phyloP scores from a whole-genome alignment of 2,888 invertebrate species.

The Diarsia mendica region DNA sequence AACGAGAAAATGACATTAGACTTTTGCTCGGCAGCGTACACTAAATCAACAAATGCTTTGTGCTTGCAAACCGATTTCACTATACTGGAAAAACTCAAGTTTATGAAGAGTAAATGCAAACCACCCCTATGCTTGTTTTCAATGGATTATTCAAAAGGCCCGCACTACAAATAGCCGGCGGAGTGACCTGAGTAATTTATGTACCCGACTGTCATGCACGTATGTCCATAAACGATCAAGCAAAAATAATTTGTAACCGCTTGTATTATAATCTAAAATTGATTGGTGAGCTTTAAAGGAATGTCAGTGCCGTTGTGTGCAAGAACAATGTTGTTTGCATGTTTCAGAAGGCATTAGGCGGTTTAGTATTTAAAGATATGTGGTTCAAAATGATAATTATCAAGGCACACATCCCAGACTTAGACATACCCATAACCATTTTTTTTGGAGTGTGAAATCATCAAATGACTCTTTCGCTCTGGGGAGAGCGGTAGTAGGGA shows the following conservation, averaged over 20 bases:
- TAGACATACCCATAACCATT: neutral
- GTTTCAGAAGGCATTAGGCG: conserved; percentile 22
- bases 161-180: conserved; percentile 64
- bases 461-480: too few species aligned
- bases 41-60: conserved; percentile 25
- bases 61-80: neutral
- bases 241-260: conserved; percentile 33
- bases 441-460: too few species aligned
- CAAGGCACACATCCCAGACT: neutral
- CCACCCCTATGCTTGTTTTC: conserved; percentile 37
- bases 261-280: conserved; percentile 23
- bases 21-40: neutral
- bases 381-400: neutral
- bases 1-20: neutral
- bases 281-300: conserved; percentile 30
- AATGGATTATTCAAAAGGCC: conserved; percentile 70
- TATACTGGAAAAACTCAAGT: conserved; percentile 8
- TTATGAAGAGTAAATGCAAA: conserved; percentile 22
- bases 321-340: conserved; percentile 30
- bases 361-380: neutral
- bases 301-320: conserved; percentile 12
- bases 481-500: too few species aligned
- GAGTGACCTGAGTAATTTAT: conserved; percentile 63
- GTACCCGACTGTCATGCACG: conserved; percentile 41
- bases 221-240: conserved; percentile 19